Evolutionary conservation across 2,797 vertebrate species (phyloP), one percentile per base, ranked within the genome.

Genomic region (Eulemur albifrons): DNA sequence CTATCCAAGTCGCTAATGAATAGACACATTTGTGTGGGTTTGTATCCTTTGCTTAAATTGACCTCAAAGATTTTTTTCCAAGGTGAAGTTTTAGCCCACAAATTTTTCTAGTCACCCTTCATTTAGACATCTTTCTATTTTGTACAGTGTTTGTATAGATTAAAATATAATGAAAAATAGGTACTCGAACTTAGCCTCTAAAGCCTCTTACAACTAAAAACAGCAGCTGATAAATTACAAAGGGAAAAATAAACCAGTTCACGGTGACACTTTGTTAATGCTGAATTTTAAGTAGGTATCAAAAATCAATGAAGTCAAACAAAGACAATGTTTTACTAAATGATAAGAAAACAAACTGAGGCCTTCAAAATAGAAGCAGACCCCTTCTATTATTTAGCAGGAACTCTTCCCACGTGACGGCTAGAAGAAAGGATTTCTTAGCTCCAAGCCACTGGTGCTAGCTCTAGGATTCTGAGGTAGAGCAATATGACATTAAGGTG

Each of bases 101-200:
- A 7, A 38, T 77, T 90, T 96, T 85, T 88, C 59, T 2, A 75
- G 40, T 70, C 79, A 61, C 15, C 3, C 7, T 69, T 87, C 77
- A 57, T 40, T 69, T 84, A 83, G 43, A 75, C 30, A 75, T n/a
- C 57, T 70, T 93, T 17, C 4, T 59, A 6, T 75, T 96, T 94
- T 77, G 61, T 52, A 30, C 23, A 70, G 40, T 43, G 27, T 73
- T 93, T 52, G 7, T 77, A 45, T 84, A 89, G 65, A 87, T 89
- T 91, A 94, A 94, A 95, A 86, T 54, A 54, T 48, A 84, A 50
- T 84, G 38, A 67, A 57, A 93, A 79, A 69, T 83, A 79, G 4
- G 43, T 80, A 75, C 20, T 76, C 40, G 38, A 88, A 48, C 38
- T n/a, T 73, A 84, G 50, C 35, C 15, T 1, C 7, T 63, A 54